Percentiles rank a stretch among this genome's conserved stretches.
These are phyloP conservation scores for Equus przewalskii DNA, from an alignment of 2,113 vertebrate species.

Conservation along the genomic window DNA sequence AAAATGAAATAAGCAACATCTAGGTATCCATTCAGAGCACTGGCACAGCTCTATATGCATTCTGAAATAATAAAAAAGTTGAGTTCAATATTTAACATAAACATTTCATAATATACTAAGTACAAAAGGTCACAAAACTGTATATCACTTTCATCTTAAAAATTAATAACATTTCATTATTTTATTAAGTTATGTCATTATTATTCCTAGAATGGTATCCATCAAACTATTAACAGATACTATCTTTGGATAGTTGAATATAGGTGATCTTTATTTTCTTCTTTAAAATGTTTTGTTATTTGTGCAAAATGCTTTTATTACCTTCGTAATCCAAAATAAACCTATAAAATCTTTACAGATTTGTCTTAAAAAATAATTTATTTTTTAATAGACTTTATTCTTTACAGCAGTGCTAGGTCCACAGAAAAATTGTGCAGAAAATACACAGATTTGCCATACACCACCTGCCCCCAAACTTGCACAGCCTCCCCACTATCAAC, in stretches of 20 bases:
- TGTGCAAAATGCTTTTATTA: not conserved
- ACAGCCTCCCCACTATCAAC: too few species aligned
- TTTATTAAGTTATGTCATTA: not conserved
- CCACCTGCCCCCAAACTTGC: too few species aligned
- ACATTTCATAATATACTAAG: not conserved
- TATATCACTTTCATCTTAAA: not conserved
- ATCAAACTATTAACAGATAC: not conserved
- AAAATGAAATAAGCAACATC: not conserved
- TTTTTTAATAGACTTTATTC: not conserved
- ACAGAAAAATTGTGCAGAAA: too few species aligned
- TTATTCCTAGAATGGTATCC: not conserved
- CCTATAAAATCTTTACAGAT: not conserved
- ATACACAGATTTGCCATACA: too few species aligned
- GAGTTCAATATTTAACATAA: not conserved
- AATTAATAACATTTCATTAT: not conserved
- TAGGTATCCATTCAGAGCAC: not conserved
- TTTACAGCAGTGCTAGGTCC: not conserved
- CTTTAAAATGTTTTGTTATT: not conserved
- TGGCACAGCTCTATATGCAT: not conserved
- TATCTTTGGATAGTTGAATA: not conserved
- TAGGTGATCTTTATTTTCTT: not conserved
- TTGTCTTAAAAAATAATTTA: not conserved
- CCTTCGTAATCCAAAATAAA: not conserved
- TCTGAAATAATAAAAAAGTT: not conserved
- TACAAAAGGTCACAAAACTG: not conserved